Evolutionary conservation across 2,113 vertebrate genomes (phyloP).

Genomic region (Argyrosomus japonicus): DNA sequence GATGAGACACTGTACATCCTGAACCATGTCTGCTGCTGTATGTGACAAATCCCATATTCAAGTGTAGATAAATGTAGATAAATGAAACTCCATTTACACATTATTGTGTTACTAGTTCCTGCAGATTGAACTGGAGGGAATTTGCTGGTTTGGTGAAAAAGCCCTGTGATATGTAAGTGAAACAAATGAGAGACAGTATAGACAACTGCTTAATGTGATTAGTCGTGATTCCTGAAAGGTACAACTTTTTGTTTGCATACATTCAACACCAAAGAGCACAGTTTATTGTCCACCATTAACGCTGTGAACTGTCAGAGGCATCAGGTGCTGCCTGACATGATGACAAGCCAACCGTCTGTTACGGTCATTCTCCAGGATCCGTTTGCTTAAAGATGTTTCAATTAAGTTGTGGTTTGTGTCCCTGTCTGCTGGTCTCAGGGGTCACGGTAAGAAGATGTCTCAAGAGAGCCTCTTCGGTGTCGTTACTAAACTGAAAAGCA

Average conservation of each 20-base stretch:
- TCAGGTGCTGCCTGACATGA: neutral
- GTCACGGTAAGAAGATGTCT: conserved; percentile 49
- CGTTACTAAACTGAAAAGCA: conserved; percentile 66
- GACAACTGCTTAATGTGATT: neutral
- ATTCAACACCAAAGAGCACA: neutral
- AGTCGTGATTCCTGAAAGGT: neutral
- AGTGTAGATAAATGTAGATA: neutral
- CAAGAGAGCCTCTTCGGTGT: conserved; percentile 61
- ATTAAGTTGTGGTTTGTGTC: neutral
- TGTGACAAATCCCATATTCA: conserved; percentile 2
- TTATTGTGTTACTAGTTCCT: neutral
- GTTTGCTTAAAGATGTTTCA: neutral
- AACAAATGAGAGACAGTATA: neutral
- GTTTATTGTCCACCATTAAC: neutral
- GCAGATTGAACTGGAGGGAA: neutral
- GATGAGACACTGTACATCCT: neutral
- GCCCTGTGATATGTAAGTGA: neutral
- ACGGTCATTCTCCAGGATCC: neutral
- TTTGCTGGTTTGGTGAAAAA: neutral
- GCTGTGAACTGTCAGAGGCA: neutral
- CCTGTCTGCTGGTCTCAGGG: conserved; percentile 34
- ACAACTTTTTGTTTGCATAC: neutral
- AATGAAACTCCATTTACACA: neutral
- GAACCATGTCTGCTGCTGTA: neutral
- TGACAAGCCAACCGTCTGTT: neutral